Evolutionary conservation across 2,797 vertebrate genomes (phyloP), one percentile per base, ranked within the genome.

Genomic region (Threskiornis aethiopicus): DNA sequence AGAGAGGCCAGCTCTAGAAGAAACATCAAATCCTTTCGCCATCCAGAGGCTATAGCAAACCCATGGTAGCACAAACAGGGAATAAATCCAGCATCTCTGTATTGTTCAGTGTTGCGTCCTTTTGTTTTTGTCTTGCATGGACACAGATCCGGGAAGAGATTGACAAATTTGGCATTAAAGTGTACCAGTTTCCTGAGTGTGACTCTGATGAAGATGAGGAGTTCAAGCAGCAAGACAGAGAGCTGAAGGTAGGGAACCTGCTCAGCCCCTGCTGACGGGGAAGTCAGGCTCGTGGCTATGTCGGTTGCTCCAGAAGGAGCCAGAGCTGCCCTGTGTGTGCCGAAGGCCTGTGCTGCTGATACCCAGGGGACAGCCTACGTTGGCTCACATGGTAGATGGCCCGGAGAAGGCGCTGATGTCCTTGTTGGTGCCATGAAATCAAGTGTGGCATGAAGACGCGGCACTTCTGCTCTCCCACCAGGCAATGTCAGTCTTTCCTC

Each of bases 201-300:
- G 99, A 99, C 98, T 99, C 99, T 0, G 99, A 99, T 22, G 99
- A 99, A 96, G 99, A 99, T 35, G 99, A 99, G 84, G 99, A 99
- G 91, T 99, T 99, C 89, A 99, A 99, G 95, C 99, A 99, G 93
- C 99, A 99, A 70, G 99, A 99, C 93, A 99, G 99, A 97, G 99
- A 99, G 93, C 97, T 99, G 96, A 99, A 99, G 98, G 99, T 99
- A 95, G 97, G 97, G 87, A n/a, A 12, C 44, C 55, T 42, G 33
- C 59, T 87, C 64, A 41, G 41, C 5, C 41, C 41, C 41, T 41
- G 41, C 41, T 41, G 14, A 37, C 20, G 49, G 47, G 11, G 20
- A 24, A 67, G 13, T 76, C 47, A n/a, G 49, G 29, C 29, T 46
- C 3, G 4, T 14, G 47, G 20, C 5, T 55, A 1, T 33, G 20